Conservation (phyloP, 2,888 invertebrate genomes). For the Tupiocoris notatus region DNA sequence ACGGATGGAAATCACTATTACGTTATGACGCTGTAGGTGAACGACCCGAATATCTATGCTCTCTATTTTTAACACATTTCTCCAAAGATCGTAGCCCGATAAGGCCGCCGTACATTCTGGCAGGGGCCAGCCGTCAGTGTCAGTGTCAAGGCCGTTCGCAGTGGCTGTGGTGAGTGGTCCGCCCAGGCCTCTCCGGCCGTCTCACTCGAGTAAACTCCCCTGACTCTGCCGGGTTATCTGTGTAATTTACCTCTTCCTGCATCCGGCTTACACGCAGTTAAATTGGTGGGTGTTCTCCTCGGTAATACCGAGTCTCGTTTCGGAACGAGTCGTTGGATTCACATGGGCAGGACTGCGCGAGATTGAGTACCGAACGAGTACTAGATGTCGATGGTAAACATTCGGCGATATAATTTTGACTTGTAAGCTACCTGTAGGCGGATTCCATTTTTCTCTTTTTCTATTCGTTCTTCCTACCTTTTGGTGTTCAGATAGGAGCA, state of each 20-base stretch:
- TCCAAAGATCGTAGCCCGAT: no score
- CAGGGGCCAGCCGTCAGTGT: neutral
- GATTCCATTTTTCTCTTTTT: neutral
- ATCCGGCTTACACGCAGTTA: conserved; percentile 27
- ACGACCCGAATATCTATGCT: no score
- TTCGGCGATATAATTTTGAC: neutral
- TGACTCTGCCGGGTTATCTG: conserved; percentile 16
- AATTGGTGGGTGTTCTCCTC: conserved; percentile 2
- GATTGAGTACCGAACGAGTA: neutral
- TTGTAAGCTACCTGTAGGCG: neutral
- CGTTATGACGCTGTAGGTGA: no score
- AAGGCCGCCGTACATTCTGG: no score
- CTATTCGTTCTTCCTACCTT: neutral
- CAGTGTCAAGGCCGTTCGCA: neutral
- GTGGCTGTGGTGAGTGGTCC: neutral
- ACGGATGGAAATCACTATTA: no score
- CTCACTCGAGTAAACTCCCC: conserved; percentile 1
- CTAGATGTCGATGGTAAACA: neutral
- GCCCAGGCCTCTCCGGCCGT: neutral
- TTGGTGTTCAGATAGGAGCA: no score
- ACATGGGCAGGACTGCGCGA: neutral
- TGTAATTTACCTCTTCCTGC: conserved; percentile 38
- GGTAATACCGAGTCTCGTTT: neutral
- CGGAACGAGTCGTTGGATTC: neutral
- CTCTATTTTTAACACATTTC: no score